Conservation (phyloP, 2,797 vertebrate genomes). For the Chelon auratus region DNA sequence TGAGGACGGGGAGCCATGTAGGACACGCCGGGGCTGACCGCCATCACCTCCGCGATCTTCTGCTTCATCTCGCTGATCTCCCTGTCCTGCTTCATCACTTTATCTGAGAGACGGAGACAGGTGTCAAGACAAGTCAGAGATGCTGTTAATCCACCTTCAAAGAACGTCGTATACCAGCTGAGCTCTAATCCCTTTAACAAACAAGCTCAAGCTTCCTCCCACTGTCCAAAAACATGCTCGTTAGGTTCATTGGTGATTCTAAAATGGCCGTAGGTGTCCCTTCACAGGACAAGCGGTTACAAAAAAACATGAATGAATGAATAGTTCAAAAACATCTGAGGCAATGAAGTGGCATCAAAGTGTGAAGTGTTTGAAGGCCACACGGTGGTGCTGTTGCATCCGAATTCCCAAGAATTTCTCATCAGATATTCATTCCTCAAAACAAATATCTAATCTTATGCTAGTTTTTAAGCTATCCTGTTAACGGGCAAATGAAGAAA, state of each 20-base stretch:
- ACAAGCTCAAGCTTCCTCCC: too few species aligned
- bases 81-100: slow-evolving; percentile 85
- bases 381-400: slow-evolving; percentile 17
- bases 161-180: too few species aligned
- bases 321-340: neutral
- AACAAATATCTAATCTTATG: neutral
- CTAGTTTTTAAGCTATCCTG: neutral
- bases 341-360: neutral
- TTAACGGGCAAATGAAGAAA: neutral
- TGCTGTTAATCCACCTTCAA: too few species aligned
- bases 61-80: slow-evolving; percentile 89
- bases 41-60: slow-evolving; percentile 89
- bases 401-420: neutral
- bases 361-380: neutral
- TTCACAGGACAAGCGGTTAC: too few species aligned
- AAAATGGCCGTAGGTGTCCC: too few species aligned
- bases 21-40: slow-evolving; percentile 85
- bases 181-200: too few species aligned
- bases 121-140: too few species aligned
- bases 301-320: too few species aligned
- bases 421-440: neutral
- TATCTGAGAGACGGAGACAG: slow-evolving; percentile 72
- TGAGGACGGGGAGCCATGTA: slow-evolving; percentile 81
- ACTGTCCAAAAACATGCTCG: too few species aligned
- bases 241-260: too few species aligned